Evolutionary conservation across 2,797 vertebrate genomes (phyloP), one percentile per base, ranked within the genome.

Genomic region (Gymnodraco acuticeps): DNA sequence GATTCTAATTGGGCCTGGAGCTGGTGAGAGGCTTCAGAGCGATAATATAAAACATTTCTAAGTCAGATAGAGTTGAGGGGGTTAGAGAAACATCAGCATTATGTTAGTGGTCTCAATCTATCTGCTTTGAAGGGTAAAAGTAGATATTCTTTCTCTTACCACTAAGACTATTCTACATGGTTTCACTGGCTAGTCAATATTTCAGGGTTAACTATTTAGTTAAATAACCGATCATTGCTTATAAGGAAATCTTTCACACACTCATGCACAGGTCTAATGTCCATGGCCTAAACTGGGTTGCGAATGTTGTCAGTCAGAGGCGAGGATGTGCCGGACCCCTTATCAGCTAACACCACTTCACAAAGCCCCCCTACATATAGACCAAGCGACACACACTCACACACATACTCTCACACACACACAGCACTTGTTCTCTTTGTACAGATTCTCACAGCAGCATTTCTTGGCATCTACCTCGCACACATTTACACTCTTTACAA

Each of bases 291-390:
- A 90, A 90, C 88, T 77, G 73, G 86, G 27, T 70, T 47, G 53
- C 81, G 79, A 72, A 85, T 79, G 86, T 68, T 63, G 53, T 80
- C 70, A 53, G 56, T 47, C 47, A 62, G 72, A 27, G n/a, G 53
- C 3, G 41, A 76, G 68, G 46, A 77, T 87, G 78, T 59, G 56
- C 53, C 60, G 73, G 61, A 47, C 16, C 50, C 74, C 84, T 91
- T 90, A 89, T 91, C 85, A 83, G 66, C 55, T n/a, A 11, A 60
- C 23, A 60, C 42, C 82, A 81, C 80, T 86, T 87, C 74, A 87
- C 73, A 80, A 61, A 48, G 70, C 59, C 68, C 54, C 45, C 52
- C 70, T 66, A 46, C 75, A 73, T 70, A 58, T 67, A 79, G 75
- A 66, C 64, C 50, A 17, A 61, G 43, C 10, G 62, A 73, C 48